Evolutionary conservation across 2,797 vertebrate species (phyloP).

Genomic region (Discoglossus pictus): DNA sequence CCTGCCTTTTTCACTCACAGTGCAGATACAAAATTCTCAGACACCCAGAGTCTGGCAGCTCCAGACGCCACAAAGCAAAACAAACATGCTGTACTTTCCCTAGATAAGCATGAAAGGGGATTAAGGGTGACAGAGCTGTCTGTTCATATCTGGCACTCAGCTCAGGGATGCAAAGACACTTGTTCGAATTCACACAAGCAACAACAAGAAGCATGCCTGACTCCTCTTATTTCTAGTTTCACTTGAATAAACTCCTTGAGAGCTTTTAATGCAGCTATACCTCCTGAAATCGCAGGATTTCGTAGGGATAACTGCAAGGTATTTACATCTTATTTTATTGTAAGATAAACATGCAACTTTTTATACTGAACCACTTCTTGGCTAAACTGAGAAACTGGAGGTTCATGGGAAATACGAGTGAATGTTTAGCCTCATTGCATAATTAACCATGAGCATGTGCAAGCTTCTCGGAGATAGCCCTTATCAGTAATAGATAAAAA

Average conservation of each 20-base stretch:
- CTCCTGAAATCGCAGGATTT: no score
- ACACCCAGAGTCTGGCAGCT: conserved; percentile 35
- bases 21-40: conserved; percentile 25
- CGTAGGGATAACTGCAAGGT: no score
- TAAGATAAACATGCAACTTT: no score
- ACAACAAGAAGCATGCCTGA: conserved; percentile 19
- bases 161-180: conserved; percentile 34
- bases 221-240: conserved; percentile 32
- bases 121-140: conserved; percentile 52
- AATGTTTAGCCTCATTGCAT: no score
- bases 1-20: conserved; percentile 31
- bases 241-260: conserved; percentile 14
- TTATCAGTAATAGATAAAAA: no score
- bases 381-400: no score
- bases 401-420: no score
- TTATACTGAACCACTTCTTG: no score
- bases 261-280: not conserved
- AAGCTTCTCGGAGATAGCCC: no score
- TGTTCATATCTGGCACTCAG: conserved; percentile 37
- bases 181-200: conserved; percentile 41
- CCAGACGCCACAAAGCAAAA: conserved; percentile 44
- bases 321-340: no score
- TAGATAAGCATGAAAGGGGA: conserved; percentile 48
- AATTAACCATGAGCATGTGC: no score
- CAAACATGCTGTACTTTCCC: conserved; percentile 46